A percentile compares a stretch with the other conserved stretches of the same genome.
Conservation (phyloP, 1,140 invertebrate genomes). For the Stenopsyche tienmushanensis region DNA sequence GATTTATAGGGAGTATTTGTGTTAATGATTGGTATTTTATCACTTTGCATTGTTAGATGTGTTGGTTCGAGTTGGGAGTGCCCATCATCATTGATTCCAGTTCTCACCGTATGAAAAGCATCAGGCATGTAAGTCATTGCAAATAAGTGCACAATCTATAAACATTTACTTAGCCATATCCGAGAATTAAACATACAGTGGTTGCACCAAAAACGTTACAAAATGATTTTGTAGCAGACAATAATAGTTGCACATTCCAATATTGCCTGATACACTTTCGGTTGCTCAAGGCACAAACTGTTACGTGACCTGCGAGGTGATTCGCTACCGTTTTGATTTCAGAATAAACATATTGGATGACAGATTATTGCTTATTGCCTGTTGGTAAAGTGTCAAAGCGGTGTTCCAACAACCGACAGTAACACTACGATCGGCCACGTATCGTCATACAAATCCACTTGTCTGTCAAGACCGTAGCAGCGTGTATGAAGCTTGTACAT, state of each 20-base stretch:
- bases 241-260: constrained; percentile 6
- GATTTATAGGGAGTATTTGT: too few relatives aligned
- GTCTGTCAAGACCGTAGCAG: too few relatives aligned
- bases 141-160: too few relatives aligned
- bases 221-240: constrained; percentile 4
- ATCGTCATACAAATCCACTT: not conserved
- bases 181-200: not conserved
- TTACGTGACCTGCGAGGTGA: not conserved
- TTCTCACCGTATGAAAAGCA: too few relatives aligned
- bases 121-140: too few relatives aligned
- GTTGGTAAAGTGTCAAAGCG: not conserved
- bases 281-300: not conserved
- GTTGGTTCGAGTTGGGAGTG: too few relatives aligned
- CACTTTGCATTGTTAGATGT: too few relatives aligned
- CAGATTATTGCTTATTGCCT: too few relatives aligned
- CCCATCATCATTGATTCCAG: too few relatives aligned
- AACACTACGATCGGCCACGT: not conserved
- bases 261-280: not conserved
- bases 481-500: too few relatives aligned
- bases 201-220: not conserved
- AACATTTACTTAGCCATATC: too few relatives aligned
- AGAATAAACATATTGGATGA: not conserved
- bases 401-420: not conserved
- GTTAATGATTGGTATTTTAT: too few relatives aligned
- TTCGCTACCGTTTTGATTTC: not conserved